Evolutionary conservation across 2,797 vertebrate species (phyloP).

Genomic region (Protosalanx chinensis): DNA sequence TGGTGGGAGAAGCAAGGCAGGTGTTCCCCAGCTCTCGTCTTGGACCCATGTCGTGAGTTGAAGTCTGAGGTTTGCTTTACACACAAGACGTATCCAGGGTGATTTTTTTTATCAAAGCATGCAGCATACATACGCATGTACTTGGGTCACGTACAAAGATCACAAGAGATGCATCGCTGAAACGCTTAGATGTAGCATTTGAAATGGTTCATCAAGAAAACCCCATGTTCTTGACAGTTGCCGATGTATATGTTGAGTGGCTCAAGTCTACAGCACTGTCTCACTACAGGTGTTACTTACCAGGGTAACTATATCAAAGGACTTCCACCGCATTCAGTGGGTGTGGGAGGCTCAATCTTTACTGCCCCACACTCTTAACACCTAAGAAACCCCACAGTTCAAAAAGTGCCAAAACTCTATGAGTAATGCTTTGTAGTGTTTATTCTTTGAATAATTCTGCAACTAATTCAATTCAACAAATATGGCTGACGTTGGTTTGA

Average conservation of each 20-base stretch:
- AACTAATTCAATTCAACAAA: constrained; percentile 25
- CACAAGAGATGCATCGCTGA: background rate
- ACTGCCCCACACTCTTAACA: constrained; percentile 50
- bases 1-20: constrained; percentile 47
- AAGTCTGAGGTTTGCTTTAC: constrained; percentile 40
- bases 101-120: no score
- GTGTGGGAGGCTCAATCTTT: constrained; percentile 42
- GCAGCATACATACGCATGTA: no score
- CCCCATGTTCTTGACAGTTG: background rate
- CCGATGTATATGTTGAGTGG: constrained; percentile 18
- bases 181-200: constrained; percentile 18
- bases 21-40: constrained; percentile 53
- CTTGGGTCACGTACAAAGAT: no score
- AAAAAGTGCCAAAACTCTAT: constrained; percentile 23
- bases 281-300: constrained; percentile 35
- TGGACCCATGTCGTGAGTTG: constrained; percentile 59
- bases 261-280: constrained; percentile 24
- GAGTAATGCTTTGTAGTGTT: constrained; percentile 36
- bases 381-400: constrained; percentile 44
- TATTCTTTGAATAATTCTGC: constrained; percentile 44
- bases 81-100: constrained; percentile 22
- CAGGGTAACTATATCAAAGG: constrained; percentile 60
- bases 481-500: background rate
- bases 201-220: background rate
- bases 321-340: constrained; percentile 57